These are phyloP conservation scores for Nemopilema nomurai DNA, from an alignment of 30 jellyfish, hydroid and myxozoan species.

Conservation along the genomic window DNA sequence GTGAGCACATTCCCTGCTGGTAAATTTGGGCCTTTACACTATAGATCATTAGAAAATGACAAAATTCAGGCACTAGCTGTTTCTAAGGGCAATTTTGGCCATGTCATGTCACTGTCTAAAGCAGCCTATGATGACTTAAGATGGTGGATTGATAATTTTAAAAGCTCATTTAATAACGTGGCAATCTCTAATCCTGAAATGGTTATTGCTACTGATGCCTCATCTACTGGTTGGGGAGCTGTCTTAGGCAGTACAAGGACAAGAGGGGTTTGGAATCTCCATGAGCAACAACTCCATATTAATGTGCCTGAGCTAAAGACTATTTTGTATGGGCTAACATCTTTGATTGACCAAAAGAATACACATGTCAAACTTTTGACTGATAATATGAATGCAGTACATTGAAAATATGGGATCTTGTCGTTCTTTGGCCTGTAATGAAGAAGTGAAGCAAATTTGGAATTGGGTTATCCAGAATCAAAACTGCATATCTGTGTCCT, in stretches of 20 bases:
- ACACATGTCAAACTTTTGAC: slow-evolving; percentile 47
- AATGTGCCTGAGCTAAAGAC: slow-evolving; percentile 60
- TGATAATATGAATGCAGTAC: slow-evolving; percentile 62
- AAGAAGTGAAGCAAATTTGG: slow-evolving; percentile 22
- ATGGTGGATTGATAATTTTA: too few relatives aligned
- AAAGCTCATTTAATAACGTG: too few relatives aligned
- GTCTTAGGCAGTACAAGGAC: not conserved
- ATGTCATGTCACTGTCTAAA: too few relatives aligned
- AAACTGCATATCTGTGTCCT: slow-evolving; percentile 40
- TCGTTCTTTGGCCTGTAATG: slow-evolving; percentile 2
- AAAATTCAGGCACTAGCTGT: slow-evolving; percentile 34
- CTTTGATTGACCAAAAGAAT: not conserved
- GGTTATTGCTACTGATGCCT: slow-evolving; percentile 58
- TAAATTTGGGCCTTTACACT: slow-evolving; percentile 42
- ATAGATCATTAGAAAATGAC: slow-evolving; percentile 27
- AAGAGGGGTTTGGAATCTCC: too few relatives aligned
- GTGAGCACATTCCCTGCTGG: slow-evolving; percentile 66
- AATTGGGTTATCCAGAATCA: slow-evolving; percentile 10
- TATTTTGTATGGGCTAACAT: slow-evolving; percentile 26
- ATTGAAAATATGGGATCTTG: slow-evolving; percentile 46
- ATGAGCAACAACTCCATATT: too few relatives aligned
- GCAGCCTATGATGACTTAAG: too few relatives aligned
- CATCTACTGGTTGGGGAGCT: slow-evolving; percentile 57
- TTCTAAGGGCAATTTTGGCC: slow-evolving; percentile 26
- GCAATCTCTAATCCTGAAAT: too few relatives aligned